These are phyloP conservation scores for Antheraea assamensis DNA, from an alignment of 2,888 invertebrate species.

Conservation along the genomic window DNA sequence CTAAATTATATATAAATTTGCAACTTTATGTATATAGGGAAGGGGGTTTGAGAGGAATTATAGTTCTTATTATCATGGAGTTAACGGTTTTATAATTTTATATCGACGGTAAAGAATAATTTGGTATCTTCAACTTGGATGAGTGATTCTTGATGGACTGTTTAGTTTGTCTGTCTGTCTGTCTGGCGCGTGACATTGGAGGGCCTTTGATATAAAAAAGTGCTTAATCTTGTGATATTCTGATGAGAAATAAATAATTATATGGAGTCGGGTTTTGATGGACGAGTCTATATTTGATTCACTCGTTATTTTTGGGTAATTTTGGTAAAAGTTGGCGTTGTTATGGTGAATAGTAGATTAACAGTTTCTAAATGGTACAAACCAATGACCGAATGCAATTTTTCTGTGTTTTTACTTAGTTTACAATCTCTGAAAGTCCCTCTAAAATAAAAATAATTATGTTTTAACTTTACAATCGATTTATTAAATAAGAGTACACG, in stretches of 20 bases:
- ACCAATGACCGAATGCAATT: too few species aligned
- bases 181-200: constrained; percentile 22
- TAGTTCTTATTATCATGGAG: constrained; percentile 26
- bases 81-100: constrained; percentile 21
- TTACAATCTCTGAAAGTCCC: too few species aligned
- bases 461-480: too few species aligned
- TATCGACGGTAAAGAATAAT: neutral
- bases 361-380: neutral
- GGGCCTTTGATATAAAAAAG: neutral
- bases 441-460: too few species aligned
- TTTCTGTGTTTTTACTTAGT: too few species aligned
- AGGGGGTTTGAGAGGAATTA: constrained; percentile 18
- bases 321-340: too few species aligned
- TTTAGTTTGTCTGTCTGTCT: constrained; percentile 42
- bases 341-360: neutral
- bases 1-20: constrained; percentile 48
- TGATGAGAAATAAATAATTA: neutral
- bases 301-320: neutral
- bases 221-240: neutral
- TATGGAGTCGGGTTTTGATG: neutral
- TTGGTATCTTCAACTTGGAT: constrained; percentile 29
- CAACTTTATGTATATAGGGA: constrained; percentile 15
- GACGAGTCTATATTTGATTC: neutral
- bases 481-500: too few species aligned
- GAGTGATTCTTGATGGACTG: constrained; percentile 44